Percentiles rank a stretch among this genome's conserved stretches.
Conservation (phyloP, 2,888 invertebrate genomes). For the Pandemis heparana region DNA sequence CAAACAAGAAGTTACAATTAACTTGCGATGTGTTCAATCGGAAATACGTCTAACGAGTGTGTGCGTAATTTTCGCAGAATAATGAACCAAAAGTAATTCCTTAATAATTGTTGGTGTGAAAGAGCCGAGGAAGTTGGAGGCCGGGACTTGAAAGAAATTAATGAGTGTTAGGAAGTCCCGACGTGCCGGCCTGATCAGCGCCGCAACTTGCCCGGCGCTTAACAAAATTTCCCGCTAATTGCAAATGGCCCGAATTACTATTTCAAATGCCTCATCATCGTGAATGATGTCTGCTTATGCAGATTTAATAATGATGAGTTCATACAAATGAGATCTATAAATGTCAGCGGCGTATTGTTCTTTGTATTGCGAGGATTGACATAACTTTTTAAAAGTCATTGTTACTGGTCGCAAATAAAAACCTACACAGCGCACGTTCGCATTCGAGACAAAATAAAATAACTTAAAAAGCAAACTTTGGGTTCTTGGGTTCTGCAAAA, state of each 20-base stretch:
- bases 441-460: neutral
- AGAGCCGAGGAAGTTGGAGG: slow-evolving; percentile 74
- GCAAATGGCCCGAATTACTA: slow-evolving; percentile 62
- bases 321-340: neutral
- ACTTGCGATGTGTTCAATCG: slow-evolving; percentile 60
- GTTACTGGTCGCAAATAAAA: neutral
- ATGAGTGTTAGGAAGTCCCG: slow-evolving; percentile 83
- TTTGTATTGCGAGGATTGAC: neutral
- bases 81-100: slow-evolving; percentile 77
- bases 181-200: slow-evolving; percentile 82
- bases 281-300: slow-evolving; percentile 20
- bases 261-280: slow-evolving; percentile 62
- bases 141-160: slow-evolving; percentile 81
- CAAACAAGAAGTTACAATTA: slow-evolving; percentile 64
- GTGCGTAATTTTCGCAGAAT: slow-evolving; percentile 61
- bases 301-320: neutral
- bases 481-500: no score
- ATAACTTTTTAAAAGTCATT: neutral
- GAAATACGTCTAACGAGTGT: slow-evolving; percentile 63
- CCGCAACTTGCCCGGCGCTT: slow-evolving; percentile 78
- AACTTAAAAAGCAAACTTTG: no score
- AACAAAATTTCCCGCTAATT: slow-evolving; percentile 78
- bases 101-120: slow-evolving; percentile 79
- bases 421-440: neutral
- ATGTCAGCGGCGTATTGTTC: no score